Evolutionary conservation across 1,140 invertebrate genomes (phyloP), one percentile per base, ranked within the genome.

Genomic region (Pachypsylla venusta): DNA sequence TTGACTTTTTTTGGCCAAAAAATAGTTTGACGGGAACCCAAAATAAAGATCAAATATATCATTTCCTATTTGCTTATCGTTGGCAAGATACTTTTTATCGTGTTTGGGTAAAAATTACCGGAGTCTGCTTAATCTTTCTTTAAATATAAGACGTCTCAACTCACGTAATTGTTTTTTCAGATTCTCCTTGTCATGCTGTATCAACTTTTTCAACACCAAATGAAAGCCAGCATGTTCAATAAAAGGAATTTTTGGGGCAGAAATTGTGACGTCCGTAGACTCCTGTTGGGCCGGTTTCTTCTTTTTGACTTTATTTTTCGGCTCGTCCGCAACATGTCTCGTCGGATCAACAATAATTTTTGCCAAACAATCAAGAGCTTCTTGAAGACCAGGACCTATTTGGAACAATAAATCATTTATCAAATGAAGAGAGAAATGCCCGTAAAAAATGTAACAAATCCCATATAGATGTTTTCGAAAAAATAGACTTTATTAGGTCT

Each of bases 181-280:
- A 4, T 74, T 68, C 1, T 71, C 66, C 56, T 76, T 75, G 64
- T 90, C 85, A 56, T 81, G 70, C 56, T 78, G 73, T 16, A 89
- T 79, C 14, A 93, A 71, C 70, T 89, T 88, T 64, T 92, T 92
- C 2, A 92, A 67, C 28, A 81, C 79, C 75, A 85, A 79, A 70
- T 91, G 87, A 59, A 89, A 74, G 13, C 84, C 87, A 0, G 84
- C 70, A 70, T 90, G 80, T 73, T 93, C 89, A n/a, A 92, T 75
- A 7, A 80, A 79, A 7, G 76, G 54, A 14, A 24, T 48, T 35
- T 35, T 35, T 7, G n/a, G n/a, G 16, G 16, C 42, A 48, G 42
- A 7, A 19, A 3, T 22, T 19, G 16, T 48, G 4, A 5, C n/a
- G 5, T n/a, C 42, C 16, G 16, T n/a, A 48, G 5, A n/a, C 10